Conservation (phyloP, 2,888 invertebrate species). For the Penaeus monodon region DNA sequence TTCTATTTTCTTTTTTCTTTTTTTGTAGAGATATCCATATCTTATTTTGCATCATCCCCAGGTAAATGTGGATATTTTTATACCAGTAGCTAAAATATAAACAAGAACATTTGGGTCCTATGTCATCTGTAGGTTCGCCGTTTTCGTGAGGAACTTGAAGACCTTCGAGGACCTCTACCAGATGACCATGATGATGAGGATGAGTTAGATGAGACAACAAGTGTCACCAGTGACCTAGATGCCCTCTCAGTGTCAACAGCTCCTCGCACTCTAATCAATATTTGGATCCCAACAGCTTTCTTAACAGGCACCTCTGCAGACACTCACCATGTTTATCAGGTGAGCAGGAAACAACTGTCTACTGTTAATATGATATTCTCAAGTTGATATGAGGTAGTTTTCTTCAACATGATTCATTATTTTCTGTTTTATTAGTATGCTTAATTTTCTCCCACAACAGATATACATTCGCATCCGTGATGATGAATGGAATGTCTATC, state of each 20-base stretch:
- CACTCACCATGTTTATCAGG: constrained; percentile 91
- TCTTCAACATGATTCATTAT: too few relatives aligned
- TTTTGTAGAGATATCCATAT: too few relatives aligned
- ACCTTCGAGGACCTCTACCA: constrained; percentile 77
- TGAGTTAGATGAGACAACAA: constrained; percentile 57
- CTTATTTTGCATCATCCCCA: too few relatives aligned
- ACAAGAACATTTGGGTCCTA: background rate
- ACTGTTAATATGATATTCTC: background rate
- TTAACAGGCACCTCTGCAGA: constrained; percentile 80
- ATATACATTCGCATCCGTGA: constrained; percentile 84
- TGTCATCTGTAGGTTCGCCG: constrained; percentile 68
- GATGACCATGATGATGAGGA: constrained; percentile 66
- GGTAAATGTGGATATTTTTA: too few relatives aligned
- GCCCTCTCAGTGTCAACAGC: constrained; percentile 67
- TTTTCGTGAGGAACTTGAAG: constrained; percentile 77
- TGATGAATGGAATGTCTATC: constrained; percentile 96
- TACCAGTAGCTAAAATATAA: too few relatives aligned
- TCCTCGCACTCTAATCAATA: constrained; percentile 77
- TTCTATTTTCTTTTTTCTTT: too few relatives aligned
- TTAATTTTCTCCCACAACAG: constrained; percentile 71
- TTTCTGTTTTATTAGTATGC: too few relatives aligned
- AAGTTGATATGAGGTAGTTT: background rate
- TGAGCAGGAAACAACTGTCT: constrained; percentile 68
- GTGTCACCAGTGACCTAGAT: constrained; percentile 69
- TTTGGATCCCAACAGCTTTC: constrained; percentile 90